phyloP scores from a whole-genome alignment of 2,797 vertebrate genomes.

The Chelidonichthys spinosus region DNA sequence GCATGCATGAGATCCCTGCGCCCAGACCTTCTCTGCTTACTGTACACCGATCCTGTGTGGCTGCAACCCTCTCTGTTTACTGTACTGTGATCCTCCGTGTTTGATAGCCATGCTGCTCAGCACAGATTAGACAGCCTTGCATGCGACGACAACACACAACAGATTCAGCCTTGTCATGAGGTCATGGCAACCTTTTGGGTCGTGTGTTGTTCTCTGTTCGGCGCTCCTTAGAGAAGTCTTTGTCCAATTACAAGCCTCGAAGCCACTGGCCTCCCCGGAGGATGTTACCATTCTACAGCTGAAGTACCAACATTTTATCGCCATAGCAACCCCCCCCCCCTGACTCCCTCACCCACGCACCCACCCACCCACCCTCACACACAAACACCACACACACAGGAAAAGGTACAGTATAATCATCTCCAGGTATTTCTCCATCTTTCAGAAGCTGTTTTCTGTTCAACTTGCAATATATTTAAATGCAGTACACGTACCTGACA shows the following conservation, averaged over 20 bases:
- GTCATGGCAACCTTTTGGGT: conserved; percentile 43
- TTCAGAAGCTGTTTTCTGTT: not conserved
- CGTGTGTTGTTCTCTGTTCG: conserved; percentile 34
- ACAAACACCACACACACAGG: conserved; percentile 9
- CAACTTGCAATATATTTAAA: not conserved
- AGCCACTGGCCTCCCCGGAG: conserved; percentile 68
- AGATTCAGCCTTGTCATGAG: conserved; percentile 35
- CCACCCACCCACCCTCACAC: conserved; percentile 32
- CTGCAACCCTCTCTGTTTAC: conserved; percentile 20
- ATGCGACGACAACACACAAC: conserved; percentile 4
- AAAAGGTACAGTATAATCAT: conserved; percentile 16
- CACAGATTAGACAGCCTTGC: conserved; percentile 6
- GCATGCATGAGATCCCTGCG: not conserved
- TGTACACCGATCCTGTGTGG: conserved; percentile 26
- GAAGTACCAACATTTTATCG: conserved; percentile 76
- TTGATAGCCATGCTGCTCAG: conserved; percentile 11
- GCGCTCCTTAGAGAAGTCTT: conserved; percentile 50
- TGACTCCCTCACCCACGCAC: conserved; percentile 52
- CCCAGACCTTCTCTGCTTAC: conserved; percentile 34
- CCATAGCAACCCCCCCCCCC: conserved; percentile 72
- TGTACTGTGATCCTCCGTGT: conserved; percentile 38
- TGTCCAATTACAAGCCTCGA: conserved; percentile 71
- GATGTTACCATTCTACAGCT: conserved; percentile 69
- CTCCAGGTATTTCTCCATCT: conserved; percentile 22
- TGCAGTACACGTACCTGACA: not conserved